These are phyloP conservation scores for Leptosomus discolor DNA, from an alignment of 2,113 vertebrate species.

Conservation along the genomic window DNA sequence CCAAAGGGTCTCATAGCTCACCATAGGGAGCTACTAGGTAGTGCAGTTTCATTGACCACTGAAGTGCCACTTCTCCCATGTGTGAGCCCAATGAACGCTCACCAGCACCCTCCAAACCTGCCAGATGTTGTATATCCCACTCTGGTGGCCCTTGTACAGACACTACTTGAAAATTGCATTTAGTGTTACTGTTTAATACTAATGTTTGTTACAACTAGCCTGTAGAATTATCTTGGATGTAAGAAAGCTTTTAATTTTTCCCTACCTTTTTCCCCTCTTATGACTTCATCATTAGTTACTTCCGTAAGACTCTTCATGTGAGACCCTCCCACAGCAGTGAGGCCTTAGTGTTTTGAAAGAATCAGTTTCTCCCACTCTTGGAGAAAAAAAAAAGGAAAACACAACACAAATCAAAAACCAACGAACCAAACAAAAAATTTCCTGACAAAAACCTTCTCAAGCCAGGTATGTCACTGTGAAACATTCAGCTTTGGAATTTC, in stretches of 20 bases:
- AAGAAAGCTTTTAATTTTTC: background rate
- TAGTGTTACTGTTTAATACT: background rate
- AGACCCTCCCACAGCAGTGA: background rate
- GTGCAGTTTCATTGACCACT: background rate
- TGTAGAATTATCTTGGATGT: background rate
- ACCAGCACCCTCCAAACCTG: background rate
- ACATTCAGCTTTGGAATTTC: background rate
- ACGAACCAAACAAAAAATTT: too few species aligned
- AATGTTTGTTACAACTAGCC: background rate
- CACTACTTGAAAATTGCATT: background rate
- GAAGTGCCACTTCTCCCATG: background rate
- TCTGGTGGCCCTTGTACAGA: background rate
- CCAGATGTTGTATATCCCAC: background rate
- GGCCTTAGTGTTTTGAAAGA: background rate
- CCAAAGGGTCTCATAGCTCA: background rate
- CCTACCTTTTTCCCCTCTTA: background rate
- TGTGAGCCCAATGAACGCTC: background rate
- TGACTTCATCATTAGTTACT: accelerated
- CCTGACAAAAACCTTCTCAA: background rate
- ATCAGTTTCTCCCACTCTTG: background rate
- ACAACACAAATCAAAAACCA: too few species aligned
- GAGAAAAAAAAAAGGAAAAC: background rate
- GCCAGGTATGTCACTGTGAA: background rate
- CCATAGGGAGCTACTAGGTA: background rate
- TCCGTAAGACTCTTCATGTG: background rate